phyloP scores from a whole-genome alignment of 1,140 invertebrate species.

The Sycobia sp. region DNA sequence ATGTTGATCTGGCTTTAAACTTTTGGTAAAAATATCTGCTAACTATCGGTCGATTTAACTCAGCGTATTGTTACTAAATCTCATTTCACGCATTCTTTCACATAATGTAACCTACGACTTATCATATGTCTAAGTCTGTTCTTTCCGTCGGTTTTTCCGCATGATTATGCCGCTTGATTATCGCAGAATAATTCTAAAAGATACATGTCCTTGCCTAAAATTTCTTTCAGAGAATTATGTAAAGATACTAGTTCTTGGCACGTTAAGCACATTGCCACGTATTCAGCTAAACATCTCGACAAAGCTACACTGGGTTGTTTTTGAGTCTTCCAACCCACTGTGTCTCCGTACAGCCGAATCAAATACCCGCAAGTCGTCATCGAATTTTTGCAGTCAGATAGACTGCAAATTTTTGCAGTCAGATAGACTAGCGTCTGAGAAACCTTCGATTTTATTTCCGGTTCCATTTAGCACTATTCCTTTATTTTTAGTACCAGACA shows the following conservation, averaged over 20 bases:
- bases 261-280: too few species aligned
- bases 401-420: slow-evolving; percentile 24
- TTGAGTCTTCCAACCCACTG: too few species aligned
- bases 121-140: too few species aligned
- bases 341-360: slow-evolving; percentile 21
- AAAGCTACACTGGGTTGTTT: slow-evolving; percentile 21
- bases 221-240: neutral
- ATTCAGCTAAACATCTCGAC: too few species aligned
- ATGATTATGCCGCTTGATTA: too few species aligned
- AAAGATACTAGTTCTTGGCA: slow-evolving; percentile 1
- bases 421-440: too few species aligned
- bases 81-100: neutral
- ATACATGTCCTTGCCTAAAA: neutral
- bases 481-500: slow-evolving; percentile 21
- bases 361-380: slow-evolving; percentile 15
- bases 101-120: too few species aligned
- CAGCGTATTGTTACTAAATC: too few species aligned
- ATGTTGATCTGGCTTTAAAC: too few species aligned
- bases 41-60: neutral
- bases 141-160: too few species aligned
- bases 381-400: slow-evolving; percentile 25
- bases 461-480: slow-evolving; percentile 9
- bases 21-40: neutral
- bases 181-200: neutral
- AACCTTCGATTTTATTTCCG: neutral